phyloP scores from a whole-genome alignment of 2,113 vertebrate species.

The Aphelocoma coerulescens region DNA sequence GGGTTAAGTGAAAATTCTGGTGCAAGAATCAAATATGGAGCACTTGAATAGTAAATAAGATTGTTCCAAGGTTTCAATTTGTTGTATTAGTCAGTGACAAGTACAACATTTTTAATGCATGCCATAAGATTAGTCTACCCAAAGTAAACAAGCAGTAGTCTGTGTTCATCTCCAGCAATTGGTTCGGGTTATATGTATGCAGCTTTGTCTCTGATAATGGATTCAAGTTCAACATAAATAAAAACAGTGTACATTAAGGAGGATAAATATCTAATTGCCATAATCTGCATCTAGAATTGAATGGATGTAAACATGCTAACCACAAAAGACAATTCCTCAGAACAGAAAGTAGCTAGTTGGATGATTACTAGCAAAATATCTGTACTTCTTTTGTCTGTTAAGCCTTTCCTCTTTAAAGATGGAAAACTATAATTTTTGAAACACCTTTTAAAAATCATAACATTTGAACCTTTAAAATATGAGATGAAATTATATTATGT shows the following conservation, averaged over 20 bases:
- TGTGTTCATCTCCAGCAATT: slow-evolving; percentile 56
- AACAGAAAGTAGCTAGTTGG: not conserved
- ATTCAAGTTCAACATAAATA: slow-evolving; percentile 70
- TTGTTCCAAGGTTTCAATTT: slow-evolving; percentile 51
- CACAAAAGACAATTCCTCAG: not conserved
- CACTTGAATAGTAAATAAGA: slow-evolving; percentile 8
- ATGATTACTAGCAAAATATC: not conserved
- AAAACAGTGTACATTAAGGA: slow-evolving; percentile 67
- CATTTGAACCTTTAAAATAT: not conserved
- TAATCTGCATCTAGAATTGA: slow-evolving; percentile 41
- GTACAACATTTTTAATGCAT: slow-evolving; percentile 68
- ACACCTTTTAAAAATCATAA: not conserved
- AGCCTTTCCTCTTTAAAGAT: not conserved
- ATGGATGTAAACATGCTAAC: slow-evolving; percentile 36
- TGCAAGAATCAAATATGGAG: slow-evolving; percentile 6
- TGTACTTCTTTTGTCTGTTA: not conserved
- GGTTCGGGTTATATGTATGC: slow-evolving; percentile 46
- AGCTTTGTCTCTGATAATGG: slow-evolving; percentile 76
- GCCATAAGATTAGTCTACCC: slow-evolving; percentile 64
- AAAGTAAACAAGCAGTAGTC: slow-evolving; percentile 69
- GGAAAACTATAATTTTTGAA: not conserved
- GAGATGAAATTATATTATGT: not conserved
- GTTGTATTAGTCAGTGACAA: slow-evolving; percentile 67
- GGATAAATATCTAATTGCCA: slow-evolving; percentile 71
- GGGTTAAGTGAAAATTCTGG: slow-evolving; percentile 32